These are phyloP conservation scores for Cinclus mexicanus DNA, from an alignment of 2,113 vertebrate species.

Conservation along the genomic window DNA sequence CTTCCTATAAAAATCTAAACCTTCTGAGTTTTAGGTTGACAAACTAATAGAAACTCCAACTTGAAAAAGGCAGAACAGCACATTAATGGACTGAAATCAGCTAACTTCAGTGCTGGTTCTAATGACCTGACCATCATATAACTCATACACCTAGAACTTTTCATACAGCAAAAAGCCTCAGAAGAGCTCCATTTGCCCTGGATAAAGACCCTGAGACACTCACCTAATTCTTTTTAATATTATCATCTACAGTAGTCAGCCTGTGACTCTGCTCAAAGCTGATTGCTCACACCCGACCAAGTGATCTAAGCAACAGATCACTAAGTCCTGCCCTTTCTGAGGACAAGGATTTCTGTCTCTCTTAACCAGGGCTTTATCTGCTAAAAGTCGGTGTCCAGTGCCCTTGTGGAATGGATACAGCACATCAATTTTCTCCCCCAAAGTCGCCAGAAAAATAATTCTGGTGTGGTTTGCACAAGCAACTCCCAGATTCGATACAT, in stretches of 20 bases:
- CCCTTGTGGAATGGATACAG: not conserved
- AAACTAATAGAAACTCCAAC: not conserved
- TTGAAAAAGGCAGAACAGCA: not conserved
- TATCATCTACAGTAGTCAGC: not conserved
- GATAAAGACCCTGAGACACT: not conserved
- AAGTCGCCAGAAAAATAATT: not conserved
- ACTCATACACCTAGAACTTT: not conserved
- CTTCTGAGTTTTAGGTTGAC: not conserved
- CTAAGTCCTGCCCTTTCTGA: not conserved
- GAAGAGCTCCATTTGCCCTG: not conserved
- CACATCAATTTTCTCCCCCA: rapidly evolving
- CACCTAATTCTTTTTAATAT: not conserved
- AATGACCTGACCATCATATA: not conserved
- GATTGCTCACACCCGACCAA: not conserved
- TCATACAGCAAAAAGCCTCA: not conserved
- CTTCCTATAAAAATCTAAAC: not conserved
- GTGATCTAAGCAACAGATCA: not conserved
- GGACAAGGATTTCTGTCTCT: not conserved
- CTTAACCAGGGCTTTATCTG: not conserved
- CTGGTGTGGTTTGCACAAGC: not conserved
- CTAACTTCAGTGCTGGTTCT: not conserved
- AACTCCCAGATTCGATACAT: not conserved
- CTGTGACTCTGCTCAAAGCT: not conserved
- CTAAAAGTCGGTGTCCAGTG: not conserved
- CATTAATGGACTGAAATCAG: not conserved